Evolutionary conservation across 2,888 invertebrate genomes (phyloP), one percentile per base, ranked within the genome.

Genomic region (Leucania comma): DNA sequence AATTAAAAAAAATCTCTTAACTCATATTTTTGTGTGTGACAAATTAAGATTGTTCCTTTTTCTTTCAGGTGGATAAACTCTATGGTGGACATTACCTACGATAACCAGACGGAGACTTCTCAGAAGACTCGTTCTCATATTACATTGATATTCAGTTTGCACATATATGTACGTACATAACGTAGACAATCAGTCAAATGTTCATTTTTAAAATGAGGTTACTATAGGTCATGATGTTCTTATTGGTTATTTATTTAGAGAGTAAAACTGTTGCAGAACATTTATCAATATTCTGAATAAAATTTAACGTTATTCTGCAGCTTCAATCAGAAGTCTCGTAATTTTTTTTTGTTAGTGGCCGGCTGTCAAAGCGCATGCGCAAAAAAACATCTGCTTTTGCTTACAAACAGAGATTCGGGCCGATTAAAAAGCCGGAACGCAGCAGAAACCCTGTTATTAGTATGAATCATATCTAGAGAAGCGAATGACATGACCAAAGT

Each of bases 321-420:
- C 10, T 53, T 10, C 5, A 17, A 20, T 42, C 42, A 42, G 17
- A 42, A 42, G 42, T 20, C 42, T 42, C 5, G 17, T 14, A 6
- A 17, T 17, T 42, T 2, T 61, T 73, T 80, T 65, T 69, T 75
- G 53, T 48, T 64, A 35, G 59, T 35, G 24, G 38, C 51, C 50
- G 57, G 5, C 38, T 46, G 24, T 29, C 51, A 71, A 6, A 12
- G 81, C 87, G 89, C 88, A 88, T 89, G 89, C 85, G 86, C 80
- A 72, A 75, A 80, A 80, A 81, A 80, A 61, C 76, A 83, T 80
- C 78, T 81, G 81, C 82, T 79, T 79, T 79, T 79, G 79, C 79
- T 84, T 84, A 83, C 82, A 79, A 80, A 82, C 75, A 86, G 74
- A 85, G 73, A 85, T 68, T 73, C 73, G 53, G 80, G 68, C 67